Evolutionary conservation across 2,113 vertebrate species (phyloP).

Genomic region (Piaya cayana): DNA sequence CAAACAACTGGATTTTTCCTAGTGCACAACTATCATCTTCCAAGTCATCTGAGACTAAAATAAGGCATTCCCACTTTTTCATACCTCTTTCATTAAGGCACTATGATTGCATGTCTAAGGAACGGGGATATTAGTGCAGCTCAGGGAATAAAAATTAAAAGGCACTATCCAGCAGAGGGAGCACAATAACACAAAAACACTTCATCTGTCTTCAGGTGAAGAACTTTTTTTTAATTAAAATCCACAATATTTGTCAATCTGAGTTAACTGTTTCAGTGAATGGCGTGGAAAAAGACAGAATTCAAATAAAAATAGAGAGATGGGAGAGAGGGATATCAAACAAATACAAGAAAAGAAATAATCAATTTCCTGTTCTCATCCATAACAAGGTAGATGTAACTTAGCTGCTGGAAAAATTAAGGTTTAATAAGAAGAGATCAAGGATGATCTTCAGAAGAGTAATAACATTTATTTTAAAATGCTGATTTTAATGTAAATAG

Average conservation of each 20-base stretch:
- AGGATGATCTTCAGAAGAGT: not conserved
- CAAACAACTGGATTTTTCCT: not conserved
- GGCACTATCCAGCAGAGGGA: conserved; percentile 62
- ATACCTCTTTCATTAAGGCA: not conserved
- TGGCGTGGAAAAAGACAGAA: not conserved
- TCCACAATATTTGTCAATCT: not conserved
- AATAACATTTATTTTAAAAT: conserved; percentile 21
- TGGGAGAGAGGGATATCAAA: not conserved
- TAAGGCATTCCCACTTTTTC: not conserved
- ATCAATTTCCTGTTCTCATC: not conserved
- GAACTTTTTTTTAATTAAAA: conserved; percentile 8
- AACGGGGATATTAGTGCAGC: not conserved
- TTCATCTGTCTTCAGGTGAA: not conserved
- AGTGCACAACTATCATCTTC: not conserved
- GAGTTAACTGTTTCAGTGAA: not conserved
- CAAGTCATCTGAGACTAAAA: not conserved
- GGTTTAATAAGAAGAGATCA: not conserved
- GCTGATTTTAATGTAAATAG: conserved; percentile 6
- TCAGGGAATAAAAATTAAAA: not conserved
- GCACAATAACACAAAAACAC: conserved; percentile 12
- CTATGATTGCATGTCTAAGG: not conserved
- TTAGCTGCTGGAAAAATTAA: not conserved
- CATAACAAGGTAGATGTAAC: not conserved
- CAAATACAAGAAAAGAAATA: not conserved
- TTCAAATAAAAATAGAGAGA: not conserved